Evolutionary conservation across 2,797 vertebrate species (phyloP), one percentile per base, ranked within the genome.

Genomic region (Phalanger gymnotis): DNA sequence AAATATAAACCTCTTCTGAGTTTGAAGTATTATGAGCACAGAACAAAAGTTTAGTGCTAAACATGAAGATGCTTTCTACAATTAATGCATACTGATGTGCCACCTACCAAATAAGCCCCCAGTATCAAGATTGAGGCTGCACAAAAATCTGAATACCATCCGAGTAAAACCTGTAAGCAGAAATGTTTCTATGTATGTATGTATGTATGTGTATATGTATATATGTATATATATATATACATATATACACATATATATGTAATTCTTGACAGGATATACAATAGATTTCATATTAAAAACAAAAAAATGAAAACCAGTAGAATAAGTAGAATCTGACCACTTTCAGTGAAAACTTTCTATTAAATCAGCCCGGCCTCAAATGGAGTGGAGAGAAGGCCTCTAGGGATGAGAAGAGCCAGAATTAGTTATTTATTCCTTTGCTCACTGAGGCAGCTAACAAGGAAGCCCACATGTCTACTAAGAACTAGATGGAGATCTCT

Each of bases 41-140:
- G 73, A 87, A 87, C 22, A 25, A 47, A 47, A 11, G 73, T 87
- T 87, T 28, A 87, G 40, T 87, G 40, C 9, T 87, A 87, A 47
- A 47, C 51, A 87, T 40, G 12, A 87, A 27, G 73, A 51, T 47
- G 40, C 9, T 87, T 87, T 27, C 73, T 87, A 51, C 25, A 27
- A 51, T 87, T 47, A 87, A 87, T 87, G 4, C 25, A 27, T 51
- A 25, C 22, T 81, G 40, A 7, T 81, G 4, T 81, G 47, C 22
- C 22, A 96, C 93, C 97, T 97, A 95, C 90, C 96, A 97, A 96
- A 91, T 96, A 92, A 95, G 93, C 96, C 95, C 96, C 96, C 89
- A 95, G 54, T 96, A 97, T 96, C 94, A 97, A 95, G 96, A 97
- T 96, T 97, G 96, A 91, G 96, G 94, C 91, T 96, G 92, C 96